Evolutionary conservation across 2,888 invertebrate species (phyloP).

Genomic region (Ormia ochracea): DNA sequence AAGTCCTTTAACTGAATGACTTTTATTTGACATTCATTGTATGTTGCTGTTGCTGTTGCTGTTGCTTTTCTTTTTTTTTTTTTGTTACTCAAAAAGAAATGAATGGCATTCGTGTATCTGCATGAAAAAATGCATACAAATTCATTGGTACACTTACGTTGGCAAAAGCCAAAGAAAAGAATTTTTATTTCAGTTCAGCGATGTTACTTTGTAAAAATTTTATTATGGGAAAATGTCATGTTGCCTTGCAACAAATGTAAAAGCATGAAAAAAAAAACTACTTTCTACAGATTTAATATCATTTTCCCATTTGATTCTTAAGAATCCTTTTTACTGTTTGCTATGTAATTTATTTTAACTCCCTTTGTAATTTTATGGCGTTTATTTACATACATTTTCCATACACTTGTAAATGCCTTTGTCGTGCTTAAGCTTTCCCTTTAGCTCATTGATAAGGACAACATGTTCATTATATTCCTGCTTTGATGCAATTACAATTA

Average conservation of each 20-base stretch:
- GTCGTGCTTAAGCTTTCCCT: conserved; percentile 8
- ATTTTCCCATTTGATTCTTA: conserved; percentile 16
- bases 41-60: no score
- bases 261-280: neutral
- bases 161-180: conserved; percentile 8
- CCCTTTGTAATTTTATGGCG: conserved; percentile 26
- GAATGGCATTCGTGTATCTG: conserved; percentile 3
- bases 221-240: no score
- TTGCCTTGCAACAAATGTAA: neutral
- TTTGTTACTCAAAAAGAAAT: neutral
- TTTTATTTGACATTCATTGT: conserved; percentile 63
- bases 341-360: neutral
- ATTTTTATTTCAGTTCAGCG: neutral
- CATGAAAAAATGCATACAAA: conserved; percentile 43
- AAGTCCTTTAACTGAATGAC: conserved; percentile 56
- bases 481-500: conserved; percentile 58
- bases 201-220: no score
- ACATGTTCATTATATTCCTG: conserved; percentile 53
- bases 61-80: neutral
- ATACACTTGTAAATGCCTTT: neutral
- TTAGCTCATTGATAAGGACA: conserved; percentile 55
- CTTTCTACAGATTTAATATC: conserved; percentile 45
- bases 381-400: conserved; percentile 1
- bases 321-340: conserved; percentile 12
- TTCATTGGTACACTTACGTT: conserved; percentile 5